phyloP scores from a whole-genome alignment of 2,888 invertebrate species.

The Chloroclystis v-ata region DNA sequence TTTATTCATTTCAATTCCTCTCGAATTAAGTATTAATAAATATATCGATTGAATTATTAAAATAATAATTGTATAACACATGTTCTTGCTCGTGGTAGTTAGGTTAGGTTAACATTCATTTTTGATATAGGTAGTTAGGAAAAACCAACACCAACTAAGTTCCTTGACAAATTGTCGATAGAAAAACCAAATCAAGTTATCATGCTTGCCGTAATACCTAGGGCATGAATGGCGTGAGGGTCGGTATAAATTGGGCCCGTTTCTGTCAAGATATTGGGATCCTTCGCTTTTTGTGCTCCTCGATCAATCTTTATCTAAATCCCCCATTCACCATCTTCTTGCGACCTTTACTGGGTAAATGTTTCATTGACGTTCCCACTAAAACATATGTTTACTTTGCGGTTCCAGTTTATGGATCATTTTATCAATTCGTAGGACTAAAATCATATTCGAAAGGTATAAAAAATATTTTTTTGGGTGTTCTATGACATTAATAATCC shows the following conservation, averaged over 20 bases:
- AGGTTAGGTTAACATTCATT: too few relatives aligned
- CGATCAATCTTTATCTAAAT: conserved; percentile 18
- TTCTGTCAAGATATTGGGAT: conserved; percentile 13
- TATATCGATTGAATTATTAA: too few relatives aligned
- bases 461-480: too few relatives aligned
- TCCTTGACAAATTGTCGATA: neutral
- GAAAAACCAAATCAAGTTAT: conserved; percentile 6
- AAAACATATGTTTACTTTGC: neutral
- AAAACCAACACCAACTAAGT: too few relatives aligned
- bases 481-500: too few relatives aligned
- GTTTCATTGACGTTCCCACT: conserved; percentile 1
- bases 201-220: neutral
- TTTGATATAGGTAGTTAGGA: too few relatives aligned
- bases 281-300: conserved; percentile 15
- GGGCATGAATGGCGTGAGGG: conserved; percentile 3
- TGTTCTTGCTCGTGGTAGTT: too few relatives aligned
- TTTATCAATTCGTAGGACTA: too few relatives aligned
- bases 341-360: conserved; percentile 8
- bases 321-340: conserved; percentile 12
- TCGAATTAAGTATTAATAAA: too few relatives aligned
- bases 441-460: too few relatives aligned
- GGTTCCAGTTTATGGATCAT: neutral
- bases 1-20: too few relatives aligned
- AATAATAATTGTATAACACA: too few relatives aligned
- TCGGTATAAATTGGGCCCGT: conserved; percentile 6